Base-by-base conservation (phyloP, 2,797 vertebrate species). In the Cheirogaleus major region DNA sequence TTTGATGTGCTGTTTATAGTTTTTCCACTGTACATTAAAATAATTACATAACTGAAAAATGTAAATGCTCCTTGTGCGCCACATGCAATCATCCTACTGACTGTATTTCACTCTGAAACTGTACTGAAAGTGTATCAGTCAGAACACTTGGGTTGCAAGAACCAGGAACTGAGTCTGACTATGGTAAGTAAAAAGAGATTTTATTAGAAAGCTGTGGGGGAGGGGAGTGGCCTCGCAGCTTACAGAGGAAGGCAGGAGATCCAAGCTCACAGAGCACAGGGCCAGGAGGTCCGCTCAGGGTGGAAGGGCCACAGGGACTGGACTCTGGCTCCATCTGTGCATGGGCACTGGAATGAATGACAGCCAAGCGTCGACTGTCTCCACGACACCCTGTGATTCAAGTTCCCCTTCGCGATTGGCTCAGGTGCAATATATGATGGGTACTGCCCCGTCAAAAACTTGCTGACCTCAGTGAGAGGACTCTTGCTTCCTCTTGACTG, bases 41-140 rank as follows among this genome's bases (percentile, higher is more conserved):
- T 93, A 97, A 90, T 96, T 85, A 78, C 67, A 57, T 93, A 82
- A 91, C 57, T 61, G 38, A 92, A 83, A 89, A 84, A 35, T 82
- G 59, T 50, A 89, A 91, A 89, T 88, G 32, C 76, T 85, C 43
- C 22, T 69, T 25, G 18, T 9, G 45, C 82, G 6, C 67, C 41
- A 45, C 43, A 65, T 87, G 67, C 65, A 81, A 57, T 41, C 82
- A 75, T 75, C 83, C 27, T 75, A 35, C 50, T 69, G 70, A 27
- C 50, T 70, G 20, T 4, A 45, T 72, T 43, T 91, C 85, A 61
- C 72, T 84, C 27, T 15, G 14, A 84, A 94, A 43, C 72, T 45
- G 43, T 30, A 35, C 13, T 35, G 43, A 87, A 35, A 96, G 41
- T 6, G 0, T 7, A 65, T 41, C 75, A 52, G 57, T 89, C 43